Base-by-base conservation (phyloP, 30 jellyfish, hydroid and myxozoan genomes). In the Pseudorhiza aurosa region DNA sequence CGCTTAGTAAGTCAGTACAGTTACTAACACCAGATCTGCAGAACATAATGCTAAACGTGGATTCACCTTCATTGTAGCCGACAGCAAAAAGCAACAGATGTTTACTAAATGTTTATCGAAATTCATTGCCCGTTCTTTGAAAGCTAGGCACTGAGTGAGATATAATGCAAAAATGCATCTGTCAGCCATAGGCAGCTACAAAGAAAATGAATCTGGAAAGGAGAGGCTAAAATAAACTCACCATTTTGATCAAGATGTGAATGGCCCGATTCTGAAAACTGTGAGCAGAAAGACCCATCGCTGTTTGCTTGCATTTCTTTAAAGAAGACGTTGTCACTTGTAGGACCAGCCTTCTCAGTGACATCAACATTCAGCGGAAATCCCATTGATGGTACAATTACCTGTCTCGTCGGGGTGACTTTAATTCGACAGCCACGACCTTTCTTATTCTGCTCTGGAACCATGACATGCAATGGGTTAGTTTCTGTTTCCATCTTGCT, bases 391-490 rank as follows among this genome's bases (percentile, higher is more conserved):
- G 95, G 95, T 1, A 83, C 84, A 57, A 65, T 85, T 2, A 83
- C 87, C 44, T 83, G 77, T 26, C 95, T 31, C 49, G 69, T 81
- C 8, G 97, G 96, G 4, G 97, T 83, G 35, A 90, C 90, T 30
- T 90, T 90, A 12, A 75, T 40, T 26, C 96, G 94, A 64, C 97
- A 90, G 4, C 94, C 96, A 21, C 91, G 64, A 26, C 65, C 71
- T 18, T 88, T 85, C 33, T 39, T 49, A 9, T 71, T 27, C 28
- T 64, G 58, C 28, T 44, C 33, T 37, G 69, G 81, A 21, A 12
- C 40, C 25, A 26, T 69, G 11, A 17, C 31, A 1, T 39, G 19
- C 28, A 8, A 21, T 2, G 12, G 37, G 21, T 62, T 39, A 0
- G 71, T n/a, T 10, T 76, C 88, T 3, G 36, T 42, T 58, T 82